phyloP scores from a whole-genome alignment of 2,797 vertebrate species.

The Petrocephalus schoutedeni region DNA sequence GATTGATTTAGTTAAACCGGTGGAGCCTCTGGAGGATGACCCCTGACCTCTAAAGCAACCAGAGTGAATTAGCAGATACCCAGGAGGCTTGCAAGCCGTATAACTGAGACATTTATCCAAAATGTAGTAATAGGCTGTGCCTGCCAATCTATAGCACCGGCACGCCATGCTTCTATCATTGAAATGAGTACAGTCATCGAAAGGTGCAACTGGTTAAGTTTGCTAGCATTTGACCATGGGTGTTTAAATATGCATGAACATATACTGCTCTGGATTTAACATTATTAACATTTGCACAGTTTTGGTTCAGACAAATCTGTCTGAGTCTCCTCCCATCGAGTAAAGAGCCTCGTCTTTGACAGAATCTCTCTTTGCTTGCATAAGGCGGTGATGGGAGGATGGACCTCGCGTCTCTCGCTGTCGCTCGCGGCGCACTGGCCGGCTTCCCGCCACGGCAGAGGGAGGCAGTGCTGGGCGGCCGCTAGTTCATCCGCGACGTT shows the following conservation, averaged over 20 bases:
- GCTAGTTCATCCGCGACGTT: neutral
- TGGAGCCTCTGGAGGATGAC: slow-evolving; percentile 6
- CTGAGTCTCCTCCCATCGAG: neutral
- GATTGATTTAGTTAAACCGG: slow-evolving; percentile 28
- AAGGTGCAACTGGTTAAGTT: neutral
- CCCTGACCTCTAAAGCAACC: slow-evolving; percentile 12
- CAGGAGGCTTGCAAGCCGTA: neutral
- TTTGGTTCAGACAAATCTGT: neutral
- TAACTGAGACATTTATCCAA: neutral
- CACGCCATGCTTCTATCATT: neutral
- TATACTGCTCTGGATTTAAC: neutral
- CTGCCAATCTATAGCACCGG: neutral
- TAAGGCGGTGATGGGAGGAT: neutral
- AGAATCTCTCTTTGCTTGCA: neutral
- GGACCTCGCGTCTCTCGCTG: neutral
- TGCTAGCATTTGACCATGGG: neutral
- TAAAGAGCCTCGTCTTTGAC: neutral
- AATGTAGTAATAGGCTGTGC: neutral
- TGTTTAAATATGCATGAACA: neutral
- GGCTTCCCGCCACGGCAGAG: neutral
- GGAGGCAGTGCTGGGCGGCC: neutral
- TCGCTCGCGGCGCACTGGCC: neutral
- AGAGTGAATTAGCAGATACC: slow-evolving; percentile 7
- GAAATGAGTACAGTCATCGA: neutral
- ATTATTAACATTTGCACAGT: neutral